Percentiles rank a stretch among this genome's conserved stretches.
Conservation (phyloP, 1,140 invertebrate genomes). For the Caerostris darwini region DNA sequence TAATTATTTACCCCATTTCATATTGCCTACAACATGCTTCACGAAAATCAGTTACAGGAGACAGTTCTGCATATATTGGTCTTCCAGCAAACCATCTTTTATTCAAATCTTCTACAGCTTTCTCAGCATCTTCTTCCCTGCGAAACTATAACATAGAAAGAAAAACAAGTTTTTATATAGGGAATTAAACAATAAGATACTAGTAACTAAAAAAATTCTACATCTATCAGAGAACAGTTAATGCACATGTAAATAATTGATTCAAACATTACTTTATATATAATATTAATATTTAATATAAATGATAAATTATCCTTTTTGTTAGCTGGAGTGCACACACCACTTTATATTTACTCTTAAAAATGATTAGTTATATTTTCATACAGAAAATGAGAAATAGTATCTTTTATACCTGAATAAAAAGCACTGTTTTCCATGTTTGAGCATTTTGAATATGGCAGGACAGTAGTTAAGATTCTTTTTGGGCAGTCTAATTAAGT, state of each 20-base stretch:
- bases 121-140: slow-evolving; percentile 99
- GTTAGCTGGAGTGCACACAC: neutral
- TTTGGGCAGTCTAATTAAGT: slow-evolving; percentile 69
- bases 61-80: slow-evolving; percentile 98
- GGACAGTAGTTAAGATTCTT: slow-evolving; percentile 67
- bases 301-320: no score
- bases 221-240: no score
- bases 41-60: slow-evolving; percentile 98
- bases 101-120: slow-evolving; percentile 97
- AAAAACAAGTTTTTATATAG: neutral
- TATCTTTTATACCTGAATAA: slow-evolving; percentile 75
- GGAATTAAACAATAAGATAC: neutral
- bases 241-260: no score
- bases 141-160: slow-evolving; percentile 87
- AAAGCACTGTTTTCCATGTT: slow-evolving; percentile 59
- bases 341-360: slow-evolving; percentile 31
- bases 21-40: slow-evolving; percentile 99
- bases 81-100: slow-evolving; percentile 99
- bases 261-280: no score
- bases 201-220: neutral
- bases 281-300: no score
- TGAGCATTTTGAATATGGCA: slow-evolving; percentile 70
- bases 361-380: slow-evolving; percentile 22
- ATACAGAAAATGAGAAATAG: slow-evolving; percentile 64
- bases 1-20: slow-evolving; percentile 92